phyloP scores from a whole-genome alignment of 2,113 vertebrate species.

The Stercorarius parasiticus region DNA sequence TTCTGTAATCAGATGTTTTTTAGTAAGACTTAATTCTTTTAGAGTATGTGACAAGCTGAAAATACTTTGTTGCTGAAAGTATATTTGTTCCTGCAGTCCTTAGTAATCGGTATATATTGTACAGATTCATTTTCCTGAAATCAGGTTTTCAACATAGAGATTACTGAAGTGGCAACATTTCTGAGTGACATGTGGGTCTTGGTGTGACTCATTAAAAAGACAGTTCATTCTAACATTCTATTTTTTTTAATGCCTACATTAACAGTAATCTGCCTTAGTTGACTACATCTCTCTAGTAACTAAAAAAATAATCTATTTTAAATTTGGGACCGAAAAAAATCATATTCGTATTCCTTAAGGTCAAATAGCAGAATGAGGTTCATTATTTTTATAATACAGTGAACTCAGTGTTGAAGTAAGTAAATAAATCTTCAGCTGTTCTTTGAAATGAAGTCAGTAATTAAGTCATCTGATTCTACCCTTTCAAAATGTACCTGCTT shows the following conservation, averaged over 20 bases:
- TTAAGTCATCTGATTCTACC: background rate
- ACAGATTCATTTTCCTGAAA: background rate
- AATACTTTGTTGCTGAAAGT: background rate
- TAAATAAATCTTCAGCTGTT: background rate
- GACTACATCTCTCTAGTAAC: background rate
- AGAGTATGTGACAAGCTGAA: background rate
- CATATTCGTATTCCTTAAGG: background rate
- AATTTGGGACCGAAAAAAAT: background rate
- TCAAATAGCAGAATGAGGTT: background rate
- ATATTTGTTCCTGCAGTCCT: background rate
- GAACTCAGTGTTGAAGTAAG: background rate
- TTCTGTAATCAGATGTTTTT: background rate
- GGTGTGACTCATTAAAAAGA: background rate
- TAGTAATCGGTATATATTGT: background rate
- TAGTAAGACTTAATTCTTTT: background rate
- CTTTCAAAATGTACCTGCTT: background rate
- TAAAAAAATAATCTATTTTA: background rate
- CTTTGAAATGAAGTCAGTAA: background rate
- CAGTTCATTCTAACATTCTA: background rate
- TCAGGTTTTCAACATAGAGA: background rate
- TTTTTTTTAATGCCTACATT: background rate
- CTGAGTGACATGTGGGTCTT: background rate
- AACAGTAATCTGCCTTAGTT: background rate
- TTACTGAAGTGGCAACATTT: background rate
- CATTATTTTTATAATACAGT: background rate